Conservation (phyloP, 2,888 invertebrate species). For the Pollenia griseotomentosa region DNA sequence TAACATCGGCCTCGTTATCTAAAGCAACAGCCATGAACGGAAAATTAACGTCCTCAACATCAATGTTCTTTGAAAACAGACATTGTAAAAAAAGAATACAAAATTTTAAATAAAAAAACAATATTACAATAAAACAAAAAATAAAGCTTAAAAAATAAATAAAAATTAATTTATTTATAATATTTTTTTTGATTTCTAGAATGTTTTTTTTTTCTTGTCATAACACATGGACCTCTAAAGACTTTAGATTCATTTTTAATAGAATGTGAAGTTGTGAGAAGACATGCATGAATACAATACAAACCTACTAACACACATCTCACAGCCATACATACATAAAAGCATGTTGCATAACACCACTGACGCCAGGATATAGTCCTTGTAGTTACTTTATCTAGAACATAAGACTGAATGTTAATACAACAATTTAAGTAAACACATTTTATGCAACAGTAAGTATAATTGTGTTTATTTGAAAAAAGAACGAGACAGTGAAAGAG, state of each 20-base stretch:
- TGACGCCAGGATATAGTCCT: conserved; percentile 23
- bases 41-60: conserved; percentile 2
- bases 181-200: conserved; percentile 5
- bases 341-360: conserved; percentile 17
- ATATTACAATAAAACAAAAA: not conserved
- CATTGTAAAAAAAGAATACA: not conserved
- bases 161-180: too few relatives aligned
- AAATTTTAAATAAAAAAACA: not conserved
- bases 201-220: conserved; percentile 40
- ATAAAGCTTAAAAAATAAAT: not conserved
- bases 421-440: conserved; percentile 3
- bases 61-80: not conserved
- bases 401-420: not conserved
- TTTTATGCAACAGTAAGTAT: conserved; percentile 21
- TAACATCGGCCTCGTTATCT: not conserved
- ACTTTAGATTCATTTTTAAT: conserved; percentile 53
- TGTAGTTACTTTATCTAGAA: not conserved
- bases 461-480: not conserved
- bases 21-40: not conserved
- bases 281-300: conserved; percentile 11
- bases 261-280: conserved; percentile 40
- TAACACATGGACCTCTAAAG: conserved; percentile 41
- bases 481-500: too few relatives aligned
- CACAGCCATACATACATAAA: not conserved
- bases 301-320: not conserved